These are phyloP conservation scores for Melitaea athalia DNA, from an alignment of 2,888 invertebrate species.

Conservation along the genomic window DNA sequence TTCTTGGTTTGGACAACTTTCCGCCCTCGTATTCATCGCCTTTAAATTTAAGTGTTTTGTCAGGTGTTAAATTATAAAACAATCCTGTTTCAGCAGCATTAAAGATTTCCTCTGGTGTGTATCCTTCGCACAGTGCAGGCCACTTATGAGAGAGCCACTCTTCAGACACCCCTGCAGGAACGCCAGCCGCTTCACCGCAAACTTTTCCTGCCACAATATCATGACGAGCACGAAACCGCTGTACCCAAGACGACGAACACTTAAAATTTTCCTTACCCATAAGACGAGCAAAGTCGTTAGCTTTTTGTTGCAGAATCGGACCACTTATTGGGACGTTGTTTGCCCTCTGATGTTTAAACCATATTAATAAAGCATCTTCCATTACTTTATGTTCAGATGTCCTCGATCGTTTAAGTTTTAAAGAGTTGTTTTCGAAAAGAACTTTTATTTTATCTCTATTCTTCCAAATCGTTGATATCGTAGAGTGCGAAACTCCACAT, in stretches of 20 bases:
- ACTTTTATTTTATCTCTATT: constrained; percentile 39
- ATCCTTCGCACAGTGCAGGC: too few species aligned
- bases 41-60: too few species aligned
- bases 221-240: constrained; percentile 40
- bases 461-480: constrained; percentile 39
- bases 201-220: constrained; percentile 38
- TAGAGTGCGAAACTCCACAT: constrained; percentile 40
- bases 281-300: constrained; percentile 36
- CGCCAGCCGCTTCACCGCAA: constrained; percentile 15
- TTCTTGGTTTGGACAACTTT: too few species aligned
- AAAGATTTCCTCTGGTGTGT: too few species aligned
- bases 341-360: constrained; percentile 39
- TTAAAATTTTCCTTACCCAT: constrained; percentile 35
- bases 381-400: constrained; percentile 36
- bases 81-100: too few species aligned
- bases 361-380: constrained; percentile 40
- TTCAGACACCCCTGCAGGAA: too few species aligned
- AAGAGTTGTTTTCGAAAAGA: constrained; percentile 38
- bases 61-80: too few species aligned
- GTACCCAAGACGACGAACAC: constrained; percentile 39
- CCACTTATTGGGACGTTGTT: constrained; percentile 37
- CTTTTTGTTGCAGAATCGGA: constrained; percentile 22
- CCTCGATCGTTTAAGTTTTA: constrained; percentile 41
- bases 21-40: too few species aligned
- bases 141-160: too few species aligned